Base-by-base conservation (phyloP, 1,140 invertebrate genomes). In the Drosophila persimilis region DNA sequence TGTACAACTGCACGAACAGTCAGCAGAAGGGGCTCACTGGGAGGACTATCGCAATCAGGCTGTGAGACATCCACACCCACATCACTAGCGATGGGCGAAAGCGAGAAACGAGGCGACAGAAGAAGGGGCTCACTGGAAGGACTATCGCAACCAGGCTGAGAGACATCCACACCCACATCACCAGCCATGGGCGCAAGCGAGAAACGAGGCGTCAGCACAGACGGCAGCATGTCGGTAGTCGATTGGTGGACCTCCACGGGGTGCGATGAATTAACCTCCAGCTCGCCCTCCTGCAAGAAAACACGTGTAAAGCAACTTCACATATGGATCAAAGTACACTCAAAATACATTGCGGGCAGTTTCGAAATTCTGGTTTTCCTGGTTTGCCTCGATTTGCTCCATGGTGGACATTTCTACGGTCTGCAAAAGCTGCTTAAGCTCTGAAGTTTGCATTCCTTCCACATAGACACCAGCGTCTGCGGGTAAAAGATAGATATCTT, bases 401-500 rank as follows among this genome's bases (percentile, higher is more conserved):
- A 0, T n/a, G 6, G 17, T n/a, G 0, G 85, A 89, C 31, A 61
- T 41, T 29, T 90, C 51, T 45, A 90, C 51, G 7, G 50, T 81
- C 2, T 57, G 48, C 0, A 59, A n/a, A 83, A 2, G 39, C 83
- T 62, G 0, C 47, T 50, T 81, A 90, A 90, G 44, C 90, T 88
- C 2, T 74, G 66, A 0, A 80, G 6, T 9, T 0, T 66, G 39
- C 86, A 90, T 90, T 11, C 51, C 72, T 0, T 74, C 65, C 11
- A 90, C 86, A 13, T 81, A 90, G 6, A 74, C 51, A 6, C 86
- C 86, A 4, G 71, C 71, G 43, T 15, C 65, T 69, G 31, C 45
- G 46, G 15, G 3, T 26, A 29, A 22, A 20, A 20, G 20, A 20
- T 4, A 4, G 6, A 15, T 11, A 2, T 53, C 20, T 35, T 57